These are phyloP conservation scores for Dromaius novaehollandiae DNA, from an alignment of 2,113 vertebrate genomes.

Conservation along the genomic window DNA sequence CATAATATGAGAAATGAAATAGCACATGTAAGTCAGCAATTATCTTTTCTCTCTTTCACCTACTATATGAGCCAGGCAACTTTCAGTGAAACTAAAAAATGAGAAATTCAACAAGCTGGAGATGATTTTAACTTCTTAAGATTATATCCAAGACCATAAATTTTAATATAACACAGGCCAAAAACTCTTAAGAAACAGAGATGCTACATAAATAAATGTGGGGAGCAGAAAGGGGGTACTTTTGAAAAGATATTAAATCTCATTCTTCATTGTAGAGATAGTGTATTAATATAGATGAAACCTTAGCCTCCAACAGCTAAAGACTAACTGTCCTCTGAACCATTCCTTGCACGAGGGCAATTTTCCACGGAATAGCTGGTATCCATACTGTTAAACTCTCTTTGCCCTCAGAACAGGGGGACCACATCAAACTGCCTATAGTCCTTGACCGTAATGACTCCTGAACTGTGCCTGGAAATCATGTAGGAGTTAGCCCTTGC, in stretches of 20 bases:
- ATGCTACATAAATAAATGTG: not conserved
- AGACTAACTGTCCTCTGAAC: not conserved
- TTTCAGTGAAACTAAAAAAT: not conserved
- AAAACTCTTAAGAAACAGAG: not conserved
- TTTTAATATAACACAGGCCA: not conserved
- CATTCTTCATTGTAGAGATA: not conserved
- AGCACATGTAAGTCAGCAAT: not conserved
- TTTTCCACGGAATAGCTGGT: not conserved
- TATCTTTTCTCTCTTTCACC: not conserved
- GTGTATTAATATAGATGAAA: too few relatives aligned
- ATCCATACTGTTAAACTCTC: not conserved
- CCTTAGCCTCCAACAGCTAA: too few relatives aligned
- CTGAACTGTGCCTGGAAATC: not conserved
- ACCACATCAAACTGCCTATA: not conserved
- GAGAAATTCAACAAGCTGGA: not conserved
- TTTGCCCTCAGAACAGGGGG: not conserved
- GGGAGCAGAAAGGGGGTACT: accelerated
- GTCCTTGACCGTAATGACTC: not conserved
- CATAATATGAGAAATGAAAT: not conserved
- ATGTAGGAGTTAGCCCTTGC: not conserved
- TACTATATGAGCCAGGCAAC: not conserved
- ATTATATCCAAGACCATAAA: not conserved
- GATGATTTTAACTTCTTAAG: not conserved
- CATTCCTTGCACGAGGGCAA: not conserved
- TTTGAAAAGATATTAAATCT: not conserved